Conservation (phyloP, 1,140 invertebrate genomes). For the Macrobrachium rosenbergii region DNA sequence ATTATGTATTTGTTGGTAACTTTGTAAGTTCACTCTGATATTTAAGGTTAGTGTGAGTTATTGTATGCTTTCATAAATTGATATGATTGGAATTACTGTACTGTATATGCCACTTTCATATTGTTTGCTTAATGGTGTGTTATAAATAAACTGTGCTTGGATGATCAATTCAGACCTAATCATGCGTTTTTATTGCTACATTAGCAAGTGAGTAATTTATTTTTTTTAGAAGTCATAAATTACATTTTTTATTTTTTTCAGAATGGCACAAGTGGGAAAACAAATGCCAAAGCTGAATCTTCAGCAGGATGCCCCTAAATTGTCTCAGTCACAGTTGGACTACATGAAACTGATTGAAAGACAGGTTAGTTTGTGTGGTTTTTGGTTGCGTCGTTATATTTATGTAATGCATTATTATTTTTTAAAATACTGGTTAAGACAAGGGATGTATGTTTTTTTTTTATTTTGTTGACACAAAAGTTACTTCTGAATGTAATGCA, state of each 20-base stretch:
- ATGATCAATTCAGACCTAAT: too few relatives aligned
- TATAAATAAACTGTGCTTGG: too few relatives aligned
- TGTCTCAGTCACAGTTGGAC: constrained; percentile 78
- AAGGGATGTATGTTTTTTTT: neutral
- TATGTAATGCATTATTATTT: neutral
- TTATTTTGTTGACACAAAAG: neutral
- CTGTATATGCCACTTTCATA: too few relatives aligned
- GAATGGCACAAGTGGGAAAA: constrained; percentile 65
- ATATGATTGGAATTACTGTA: too few relatives aligned
- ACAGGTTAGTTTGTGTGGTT: constrained; percentile 68
- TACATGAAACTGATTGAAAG: constrained; percentile 85
- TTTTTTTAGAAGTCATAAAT: too few relatives aligned
- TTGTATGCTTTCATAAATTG: too few relatives aligned
- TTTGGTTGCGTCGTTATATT: constrained; percentile 71
- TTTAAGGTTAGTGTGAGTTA: too few relatives aligned
- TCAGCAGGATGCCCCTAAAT: constrained; percentile 70
- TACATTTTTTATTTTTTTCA: neutral
- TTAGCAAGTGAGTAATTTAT: too few relatives aligned
- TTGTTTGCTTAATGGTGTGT: too few relatives aligned
- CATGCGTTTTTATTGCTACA: too few relatives aligned
- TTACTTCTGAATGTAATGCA: neutral
- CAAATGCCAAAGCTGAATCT: constrained; percentile 76
- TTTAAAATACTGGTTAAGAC: neutral
- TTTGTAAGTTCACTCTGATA: too few relatives aligned
- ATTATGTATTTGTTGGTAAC: too few relatives aligned